phyloP scores from a whole-genome alignment of 2,888 invertebrate species.

The Hypomecis atomaria region DNA sequence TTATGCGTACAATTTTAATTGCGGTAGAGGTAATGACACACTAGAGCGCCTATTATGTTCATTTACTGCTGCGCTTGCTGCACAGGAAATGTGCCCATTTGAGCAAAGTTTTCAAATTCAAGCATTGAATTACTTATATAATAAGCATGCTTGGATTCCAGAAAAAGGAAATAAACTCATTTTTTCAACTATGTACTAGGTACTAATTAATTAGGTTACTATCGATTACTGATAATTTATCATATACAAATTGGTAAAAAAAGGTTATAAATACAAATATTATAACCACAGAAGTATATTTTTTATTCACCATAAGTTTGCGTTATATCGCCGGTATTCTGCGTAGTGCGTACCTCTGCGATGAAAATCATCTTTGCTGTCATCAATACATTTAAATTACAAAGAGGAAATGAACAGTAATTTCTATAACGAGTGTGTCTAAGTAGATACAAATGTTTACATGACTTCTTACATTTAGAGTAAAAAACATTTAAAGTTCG shows the following conservation, averaged over 20 bases:
- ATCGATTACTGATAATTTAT: no score
- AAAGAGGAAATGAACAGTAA: conserved; percentile 15
- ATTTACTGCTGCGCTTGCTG: conserved; percentile 47
- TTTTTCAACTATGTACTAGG: no score
- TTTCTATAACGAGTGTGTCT: background rate
- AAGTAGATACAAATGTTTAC: no score
- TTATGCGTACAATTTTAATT: conserved; percentile 79
- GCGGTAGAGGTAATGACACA: conserved; percentile 67
- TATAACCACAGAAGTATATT: no score
- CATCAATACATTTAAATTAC: conserved; percentile 12
- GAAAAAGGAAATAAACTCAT: no score
- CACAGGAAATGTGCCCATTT: conserved; percentile 50
- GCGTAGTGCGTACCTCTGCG: background rate
- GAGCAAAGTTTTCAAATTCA: conserved; percentile 10
- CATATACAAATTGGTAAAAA: no score
- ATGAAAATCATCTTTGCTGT: conserved; percentile 12
- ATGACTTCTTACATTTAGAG: background rate
- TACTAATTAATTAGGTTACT: no score
- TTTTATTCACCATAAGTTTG: no score
- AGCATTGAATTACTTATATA: conserved; percentile 1
- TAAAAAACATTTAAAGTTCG: background rate
- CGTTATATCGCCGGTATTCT: no score
- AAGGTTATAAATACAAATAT: no score
- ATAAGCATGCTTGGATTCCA: background rate
- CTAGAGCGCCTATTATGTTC: conserved; percentile 46